Conservation (phyloP, 2,797 vertebrate genomes). For the Amphiprion clarkii region DNA sequence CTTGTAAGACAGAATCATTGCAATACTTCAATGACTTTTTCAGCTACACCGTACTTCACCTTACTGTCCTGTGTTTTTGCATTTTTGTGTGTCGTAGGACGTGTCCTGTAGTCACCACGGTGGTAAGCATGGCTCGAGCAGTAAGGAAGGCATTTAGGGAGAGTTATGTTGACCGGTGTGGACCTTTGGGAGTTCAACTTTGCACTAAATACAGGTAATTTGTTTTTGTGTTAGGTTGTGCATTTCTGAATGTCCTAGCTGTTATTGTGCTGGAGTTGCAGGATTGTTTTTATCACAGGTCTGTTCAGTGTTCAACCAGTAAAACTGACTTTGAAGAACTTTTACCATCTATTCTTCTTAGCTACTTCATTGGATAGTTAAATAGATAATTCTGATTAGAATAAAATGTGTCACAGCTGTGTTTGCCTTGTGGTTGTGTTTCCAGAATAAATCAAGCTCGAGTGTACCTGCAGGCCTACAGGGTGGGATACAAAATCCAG, state of each 20-base stretch:
- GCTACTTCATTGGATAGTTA: neutral
- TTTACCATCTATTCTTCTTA: neutral
- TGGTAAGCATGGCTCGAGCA: slow-evolving; percentile 85
- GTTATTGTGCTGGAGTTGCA: neutral
- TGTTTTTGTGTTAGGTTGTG: neutral
- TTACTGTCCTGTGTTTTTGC: neutral
- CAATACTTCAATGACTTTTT: neutral
- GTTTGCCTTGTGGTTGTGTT: slow-evolving; percentile 39
- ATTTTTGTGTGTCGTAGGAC: slow-evolving; percentile 69
- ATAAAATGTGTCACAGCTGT: neutral
- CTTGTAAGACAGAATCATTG: neutral
- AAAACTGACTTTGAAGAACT: neutral
- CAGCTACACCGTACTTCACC: neutral
- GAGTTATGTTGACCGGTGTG: slow-evolving; percentile 88
- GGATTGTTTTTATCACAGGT: neutral
- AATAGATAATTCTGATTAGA: neutral
- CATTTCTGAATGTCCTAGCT: neutral
- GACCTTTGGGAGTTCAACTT: slow-evolving; percentile 84
- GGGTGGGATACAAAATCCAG: slow-evolving; percentile 88
- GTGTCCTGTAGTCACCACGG: slow-evolving; percentile 86
- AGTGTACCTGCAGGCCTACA: slow-evolving; percentile 88
- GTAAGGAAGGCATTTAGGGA: slow-evolving; percentile 85
- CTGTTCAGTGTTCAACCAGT: neutral
- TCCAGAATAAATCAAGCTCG: slow-evolving; percentile 88
- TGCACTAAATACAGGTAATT: slow-evolving; percentile 81